These are phyloP conservation scores for Pectinophora gossypiella DNA, from an alignment of 1,140 invertebrate genomes.

Conservation along the genomic window DNA sequence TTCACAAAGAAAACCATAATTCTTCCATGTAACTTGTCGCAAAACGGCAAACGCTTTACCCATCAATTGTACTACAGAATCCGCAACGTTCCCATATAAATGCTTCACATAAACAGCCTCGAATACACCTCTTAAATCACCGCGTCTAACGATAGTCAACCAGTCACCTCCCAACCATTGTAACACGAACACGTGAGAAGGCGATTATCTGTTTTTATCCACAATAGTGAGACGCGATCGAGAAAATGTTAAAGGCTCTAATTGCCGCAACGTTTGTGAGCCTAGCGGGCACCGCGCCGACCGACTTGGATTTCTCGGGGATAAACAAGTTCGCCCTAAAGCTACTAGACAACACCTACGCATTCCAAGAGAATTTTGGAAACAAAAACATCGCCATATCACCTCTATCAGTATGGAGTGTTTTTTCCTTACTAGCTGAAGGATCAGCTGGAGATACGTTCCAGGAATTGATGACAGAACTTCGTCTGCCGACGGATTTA, in stretches of 20 bases:
- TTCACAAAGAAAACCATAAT: too few species aligned
- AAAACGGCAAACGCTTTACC: too few species aligned
- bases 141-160: background rate
- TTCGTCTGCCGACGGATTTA: slow-evolving; percentile 58
- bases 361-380: slow-evolving; percentile 52
- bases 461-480: slow-evolving; percentile 57
- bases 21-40: too few species aligned
- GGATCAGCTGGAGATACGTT: slow-evolving; percentile 70
- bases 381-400: slow-evolving; percentile 59
- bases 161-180: background rate
- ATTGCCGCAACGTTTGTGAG: slow-evolving; percentile 25
- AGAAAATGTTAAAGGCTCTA: slow-evolving; percentile 45
- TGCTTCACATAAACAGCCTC: background rate
- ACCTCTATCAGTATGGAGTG: slow-evolving; percentile 72
- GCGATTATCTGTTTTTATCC: slow-evolving; percentile 1
- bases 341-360: slow-evolving; percentile 50
- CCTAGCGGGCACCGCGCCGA: slow-evolving; percentile 38
- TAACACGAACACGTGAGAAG: background rate
- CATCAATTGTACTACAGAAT: too few species aligned
- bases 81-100: background rate
- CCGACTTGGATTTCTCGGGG: slow-evolving; percentile 32
- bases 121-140: background rate
- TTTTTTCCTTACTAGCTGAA: slow-evolving; percentile 71
- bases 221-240: slow-evolving; percentile 1
- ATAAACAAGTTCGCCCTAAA: slow-evolving; percentile 53